Evolutionary conservation across 2,797 vertebrate genomes (phyloP), one percentile per base, ranked within the genome.

Genomic region (Enteromius paludinosus): DNA sequence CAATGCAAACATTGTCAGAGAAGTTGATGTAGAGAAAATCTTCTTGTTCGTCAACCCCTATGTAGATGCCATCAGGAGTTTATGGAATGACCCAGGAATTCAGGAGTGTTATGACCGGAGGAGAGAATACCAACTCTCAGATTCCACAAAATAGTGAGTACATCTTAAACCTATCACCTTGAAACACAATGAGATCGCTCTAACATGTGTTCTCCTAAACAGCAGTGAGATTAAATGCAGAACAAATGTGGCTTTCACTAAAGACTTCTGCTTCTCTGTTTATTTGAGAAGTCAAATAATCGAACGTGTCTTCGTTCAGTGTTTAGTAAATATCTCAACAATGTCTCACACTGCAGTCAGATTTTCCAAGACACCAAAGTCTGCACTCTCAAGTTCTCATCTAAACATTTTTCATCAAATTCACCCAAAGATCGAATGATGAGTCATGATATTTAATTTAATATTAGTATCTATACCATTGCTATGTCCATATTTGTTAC

Each of bases 111-210:
- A 98, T 25, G 94, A 93, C 62, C 95, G 97, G 90, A 95, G 96
- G 93, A 96, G 97, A 90, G 97, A 99, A 87, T 99, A 97, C 93
- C 97, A 99, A 66, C 94, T 99, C 85, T 99, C 98, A 7, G 98
- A 99, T 92, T 99, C 98, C 7, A 94, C 97, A 92, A 99, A 98
- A 95, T 99, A 99, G 98, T 99, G 93, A 97, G 97, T 97, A 81
- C 56, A 78, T 83, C 15, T 49, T 8, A 56, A 71, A 45, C 64
- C 59, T 49, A 12, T 33, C 45, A 59, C 72, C 8, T 30, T 30
- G 18, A 33, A 9, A 4, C 47, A n/a, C 18, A 71, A 30, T 35
- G 28, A 52, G 11, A 72, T 33, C 5, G 20, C 47, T 54, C 11
- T 35, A 72, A 14, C 35, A 1, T 47, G 7, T 17, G 11, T 47